A percentile compares a stretch with the other conserved stretches of the same genome.
Evolutionary conservation across 2,113 vertebrate genomes (phyloP).

Genomic region (Otolemur garnettii): DNA sequence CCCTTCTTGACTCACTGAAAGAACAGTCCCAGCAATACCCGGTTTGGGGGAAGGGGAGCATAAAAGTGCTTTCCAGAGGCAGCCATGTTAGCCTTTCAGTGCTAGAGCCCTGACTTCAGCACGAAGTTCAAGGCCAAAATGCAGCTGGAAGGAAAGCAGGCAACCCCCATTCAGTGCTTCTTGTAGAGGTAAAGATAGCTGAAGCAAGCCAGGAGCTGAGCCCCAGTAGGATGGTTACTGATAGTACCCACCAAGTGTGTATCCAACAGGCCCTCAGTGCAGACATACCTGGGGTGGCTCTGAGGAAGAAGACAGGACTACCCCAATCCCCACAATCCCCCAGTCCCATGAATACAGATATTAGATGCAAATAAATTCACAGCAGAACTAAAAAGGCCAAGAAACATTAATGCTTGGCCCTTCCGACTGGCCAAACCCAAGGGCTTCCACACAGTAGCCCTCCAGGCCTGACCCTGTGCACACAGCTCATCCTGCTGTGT

Average conservation of each 20-base stretch:
- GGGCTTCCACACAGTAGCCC: neutral
- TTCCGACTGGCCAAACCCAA: neutral
- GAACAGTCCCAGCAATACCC: neutral
- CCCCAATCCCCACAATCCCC: neutral
- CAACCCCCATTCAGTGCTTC: neutral
- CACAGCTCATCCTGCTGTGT: no score
- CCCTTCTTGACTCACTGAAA: neutral
- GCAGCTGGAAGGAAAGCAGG: no score
- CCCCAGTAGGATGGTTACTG: rapidly evolving
- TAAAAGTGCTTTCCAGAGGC: neutral
- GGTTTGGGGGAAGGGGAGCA: no score
- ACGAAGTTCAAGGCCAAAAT: neutral
- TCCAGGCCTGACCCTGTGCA: neutral
- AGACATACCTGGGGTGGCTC: neutral
- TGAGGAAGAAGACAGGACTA: neutral
- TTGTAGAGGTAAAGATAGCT: neutral
- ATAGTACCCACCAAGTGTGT: neutral
- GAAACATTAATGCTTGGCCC: rapidly evolving
- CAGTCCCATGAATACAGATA: neutral
- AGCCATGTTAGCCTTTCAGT: neutral
- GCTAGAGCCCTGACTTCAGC: neutral
- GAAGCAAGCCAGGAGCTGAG: neutral
- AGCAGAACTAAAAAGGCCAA: neutral
- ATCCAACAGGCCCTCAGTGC: neutral
- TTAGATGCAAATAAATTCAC: neutral